These are phyloP conservation scores for Paramacrobiotus metropolitanus DNA, from an alignment of 1,140 invertebrate species.

Conservation along the genomic window DNA sequence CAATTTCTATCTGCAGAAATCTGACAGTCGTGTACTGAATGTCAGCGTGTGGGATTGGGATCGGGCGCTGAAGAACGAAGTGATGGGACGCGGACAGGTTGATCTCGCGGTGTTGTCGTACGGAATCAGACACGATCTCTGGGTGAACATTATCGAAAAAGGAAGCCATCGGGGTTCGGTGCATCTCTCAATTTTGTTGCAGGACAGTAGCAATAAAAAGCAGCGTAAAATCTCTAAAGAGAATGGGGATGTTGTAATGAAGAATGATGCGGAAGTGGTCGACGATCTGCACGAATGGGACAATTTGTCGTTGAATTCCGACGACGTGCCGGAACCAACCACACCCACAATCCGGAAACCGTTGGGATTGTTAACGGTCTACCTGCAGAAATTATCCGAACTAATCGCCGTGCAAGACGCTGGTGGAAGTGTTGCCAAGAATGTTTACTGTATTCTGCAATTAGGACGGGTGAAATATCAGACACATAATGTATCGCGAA, in stretches of 20 bases:
- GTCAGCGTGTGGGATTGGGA: constrained; percentile 74
- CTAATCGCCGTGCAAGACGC: background rate
- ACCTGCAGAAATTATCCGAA: background rate
- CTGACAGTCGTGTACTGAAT: constrained; percentile 58
- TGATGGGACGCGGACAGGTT: constrained; percentile 60
- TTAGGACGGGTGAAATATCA: constrained; percentile 76
- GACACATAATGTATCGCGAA: constrained; percentile 97
- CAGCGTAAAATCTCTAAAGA: no score
- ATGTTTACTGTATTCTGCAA: constrained; percentile 70
- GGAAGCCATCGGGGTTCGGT: constrained; percentile 25
- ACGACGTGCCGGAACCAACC: background rate
- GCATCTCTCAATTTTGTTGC: constrained; percentile 14
- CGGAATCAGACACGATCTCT: constrained; percentile 70
- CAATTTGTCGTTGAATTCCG: constrained; percentile 19
- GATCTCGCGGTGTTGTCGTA: constrained; percentile 58
- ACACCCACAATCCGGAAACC: no score
- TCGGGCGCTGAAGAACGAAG: constrained; percentile 50
- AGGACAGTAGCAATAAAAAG: no score
- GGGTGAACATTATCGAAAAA: constrained; percentile 64
- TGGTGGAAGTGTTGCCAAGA: no score
- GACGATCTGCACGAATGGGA: constrained; percentile 51
- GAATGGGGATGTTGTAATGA: no score
- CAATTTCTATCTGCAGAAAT: constrained; percentile 82
- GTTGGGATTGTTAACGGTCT: background rate
- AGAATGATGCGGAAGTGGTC: constrained; percentile 28